Conservation (phyloP, 2,797 vertebrate genomes). For the Morelia viridis region DNA sequence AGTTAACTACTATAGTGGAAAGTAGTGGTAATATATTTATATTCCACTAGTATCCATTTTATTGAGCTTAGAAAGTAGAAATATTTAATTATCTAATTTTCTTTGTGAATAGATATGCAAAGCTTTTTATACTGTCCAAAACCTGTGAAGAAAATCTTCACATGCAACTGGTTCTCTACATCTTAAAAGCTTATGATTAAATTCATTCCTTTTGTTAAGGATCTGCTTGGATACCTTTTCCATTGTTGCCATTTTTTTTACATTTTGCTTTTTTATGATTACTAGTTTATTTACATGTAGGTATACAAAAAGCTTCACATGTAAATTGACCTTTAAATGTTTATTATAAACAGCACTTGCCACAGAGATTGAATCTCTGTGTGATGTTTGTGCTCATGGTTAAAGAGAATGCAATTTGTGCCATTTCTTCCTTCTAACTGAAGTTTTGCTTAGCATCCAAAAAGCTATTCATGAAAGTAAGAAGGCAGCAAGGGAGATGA, state of each 20-base stretch:
- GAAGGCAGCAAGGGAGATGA: background rate
- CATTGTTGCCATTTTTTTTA: background rate
- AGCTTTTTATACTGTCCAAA: background rate
- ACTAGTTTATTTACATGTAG: background rate
- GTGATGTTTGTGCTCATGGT: background rate
- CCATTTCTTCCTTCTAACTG: background rate
- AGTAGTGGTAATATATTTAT: background rate
- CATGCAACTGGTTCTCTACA: background rate
- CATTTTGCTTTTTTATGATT: background rate
- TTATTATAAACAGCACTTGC: background rate
- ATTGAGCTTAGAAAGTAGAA: background rate
- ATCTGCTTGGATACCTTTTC: background rate
- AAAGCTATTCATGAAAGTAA: background rate
- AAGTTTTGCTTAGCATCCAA: background rate
- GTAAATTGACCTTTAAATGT: background rate
- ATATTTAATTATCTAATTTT: background rate
- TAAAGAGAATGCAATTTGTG: background rate
- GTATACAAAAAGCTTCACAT: background rate
- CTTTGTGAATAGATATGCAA: background rate
- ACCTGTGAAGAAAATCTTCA: background rate
- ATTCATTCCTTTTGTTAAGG: background rate
- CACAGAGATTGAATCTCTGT: background rate
- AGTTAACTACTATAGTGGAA: background rate
- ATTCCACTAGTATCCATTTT: background rate
- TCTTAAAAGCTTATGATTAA: background rate